These are phyloP conservation scores for Agapostemon virescens DNA, from an alignment of 2,888 invertebrate species.

Conservation along the genomic window DNA sequence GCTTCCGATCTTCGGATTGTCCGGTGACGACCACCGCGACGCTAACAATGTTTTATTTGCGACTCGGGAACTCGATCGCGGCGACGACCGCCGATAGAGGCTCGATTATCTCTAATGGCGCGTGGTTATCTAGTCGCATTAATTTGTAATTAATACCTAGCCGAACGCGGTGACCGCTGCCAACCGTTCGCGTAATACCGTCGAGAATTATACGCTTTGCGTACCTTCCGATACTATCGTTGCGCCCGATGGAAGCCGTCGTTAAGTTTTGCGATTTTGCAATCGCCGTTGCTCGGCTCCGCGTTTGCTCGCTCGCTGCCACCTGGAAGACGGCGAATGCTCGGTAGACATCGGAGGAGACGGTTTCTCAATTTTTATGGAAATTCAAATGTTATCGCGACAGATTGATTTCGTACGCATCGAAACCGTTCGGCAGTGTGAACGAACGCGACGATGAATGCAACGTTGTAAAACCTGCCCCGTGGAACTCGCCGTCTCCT, in stretches of 20 bases:
- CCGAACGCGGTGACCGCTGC: constrained; percentile 27
- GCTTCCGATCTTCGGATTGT: constrained; percentile 25
- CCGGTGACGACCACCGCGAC: constrained; percentile 21
- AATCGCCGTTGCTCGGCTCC: constrained; percentile 31
- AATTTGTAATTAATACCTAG: constrained; percentile 74
- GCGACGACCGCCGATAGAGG: constrained; percentile 33
- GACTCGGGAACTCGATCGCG: constrained; percentile 25
- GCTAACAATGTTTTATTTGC: constrained; percentile 52
- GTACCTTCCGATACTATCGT: constrained; percentile 41
- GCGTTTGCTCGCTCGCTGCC: background rate
- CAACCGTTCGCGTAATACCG: constrained; percentile 17
- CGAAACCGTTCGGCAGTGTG: constrained; percentile 57
- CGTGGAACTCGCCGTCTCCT: constrained; percentile 40
- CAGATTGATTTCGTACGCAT: constrained; percentile 59
- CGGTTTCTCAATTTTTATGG: too few species aligned
- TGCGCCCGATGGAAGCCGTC: constrained; percentile 23
- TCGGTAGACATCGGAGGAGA: background rate
- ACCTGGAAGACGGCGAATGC: background rate
- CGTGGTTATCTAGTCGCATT: constrained; percentile 71
- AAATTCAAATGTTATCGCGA: constrained; percentile 25
- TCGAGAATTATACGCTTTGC: constrained; percentile 47
- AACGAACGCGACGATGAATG: constrained; percentile 32
- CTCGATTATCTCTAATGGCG: constrained; percentile 72
- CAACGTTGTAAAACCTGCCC: constrained; percentile 46
- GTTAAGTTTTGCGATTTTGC: constrained; percentile 32